Percentiles rank a stretch among this genome's conserved stretches.
These are phyloP conservation scores for Heliothis subflexa DNA, from an alignment of 1,140 invertebrate genomes.

Conservation along the genomic window DNA sequence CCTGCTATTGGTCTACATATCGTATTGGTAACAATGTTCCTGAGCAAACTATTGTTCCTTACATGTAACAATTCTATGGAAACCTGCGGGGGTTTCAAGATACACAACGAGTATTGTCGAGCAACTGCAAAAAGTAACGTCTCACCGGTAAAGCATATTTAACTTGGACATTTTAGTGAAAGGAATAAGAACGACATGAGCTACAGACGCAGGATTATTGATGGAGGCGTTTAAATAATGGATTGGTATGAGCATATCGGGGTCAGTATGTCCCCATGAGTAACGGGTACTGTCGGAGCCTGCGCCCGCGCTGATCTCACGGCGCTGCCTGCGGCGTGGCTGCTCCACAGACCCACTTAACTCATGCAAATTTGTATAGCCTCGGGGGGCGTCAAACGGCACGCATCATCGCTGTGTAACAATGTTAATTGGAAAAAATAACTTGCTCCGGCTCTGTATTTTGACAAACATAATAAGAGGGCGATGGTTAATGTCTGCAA, in stretches of 20 bases:
- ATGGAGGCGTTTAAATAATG: constrained; percentile 60
- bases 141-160: constrained; percentile 23
- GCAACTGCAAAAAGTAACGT: constrained; percentile 34
- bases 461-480: background rate
- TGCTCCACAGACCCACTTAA: constrained; percentile 61
- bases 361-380: constrained; percentile 53
- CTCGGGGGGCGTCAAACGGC: constrained; percentile 47
- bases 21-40: constrained; percentile 37
- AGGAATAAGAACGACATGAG: constrained; percentile 26
- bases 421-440: constrained; percentile 55
- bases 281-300: constrained; percentile 73
- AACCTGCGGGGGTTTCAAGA: background rate
- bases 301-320: constrained; percentile 52
- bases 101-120: constrained; percentile 26
- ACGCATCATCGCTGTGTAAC: constrained; percentile 51
- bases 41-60: constrained; percentile 32
- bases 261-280: constrained; percentile 72
- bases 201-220: constrained; percentile 25
- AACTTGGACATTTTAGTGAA: constrained; percentile 31
- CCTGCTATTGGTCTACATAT: constrained; percentile 37
- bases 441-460: constrained; percentile 5
- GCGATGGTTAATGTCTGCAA: background rate
- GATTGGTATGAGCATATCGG: constrained; percentile 70
- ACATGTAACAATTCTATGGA: constrained; percentile 41
- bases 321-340: constrained; percentile 20